Base-by-base conservation (phyloP, 2,797 vertebrate genomes). In the Podarcis lilfordi region DNA sequence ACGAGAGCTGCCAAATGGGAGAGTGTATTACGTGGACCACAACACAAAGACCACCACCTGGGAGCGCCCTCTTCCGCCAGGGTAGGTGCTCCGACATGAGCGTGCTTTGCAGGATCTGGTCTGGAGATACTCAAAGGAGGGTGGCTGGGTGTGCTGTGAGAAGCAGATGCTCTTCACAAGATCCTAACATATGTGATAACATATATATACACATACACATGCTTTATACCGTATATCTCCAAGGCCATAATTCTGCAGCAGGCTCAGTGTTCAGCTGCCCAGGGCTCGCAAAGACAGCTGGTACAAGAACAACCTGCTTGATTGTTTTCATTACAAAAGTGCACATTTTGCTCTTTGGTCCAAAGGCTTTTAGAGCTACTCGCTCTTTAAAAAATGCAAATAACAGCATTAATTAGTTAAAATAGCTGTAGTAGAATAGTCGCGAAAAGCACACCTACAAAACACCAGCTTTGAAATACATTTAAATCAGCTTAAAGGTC, bases 41-140 rank as follows among this genome's bases (percentile, higher is more conserved):
- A 99, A 99, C 96, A 99, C 98, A 93, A 99, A 99, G 97, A 99
- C 98, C 91, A 99, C 99, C 81, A 99, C 99, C 76, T 99, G 99
- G 99, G 99, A 99, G 96, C 97, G 99, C 90, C 99, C 99, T 4
- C 98, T 99, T 92, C 99, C 99, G 35, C 98, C 98, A 0, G 98
- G 99, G 99, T 99, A 97, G 94, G 98, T 86, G 7, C 55, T 29
- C 32, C 0, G 8, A 1, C 11, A 8, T 1, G 27, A 23, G 29
- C 25, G 1, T 2, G 25, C 61, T 75, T 5, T 10, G 19, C 13
- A 17, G 68, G 35, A 17, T 37, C 32, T 78, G 76, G 3, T 43
- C 15, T 45, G 76, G 43, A 43, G 40, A 19, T 25, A 8, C 25
- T 13, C 19, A 10, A 8, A 32, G 59, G 32, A 25, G 32, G 32